Conservation (phyloP, 2,797 vertebrate genomes). For the Simalia tracyae region DNA sequence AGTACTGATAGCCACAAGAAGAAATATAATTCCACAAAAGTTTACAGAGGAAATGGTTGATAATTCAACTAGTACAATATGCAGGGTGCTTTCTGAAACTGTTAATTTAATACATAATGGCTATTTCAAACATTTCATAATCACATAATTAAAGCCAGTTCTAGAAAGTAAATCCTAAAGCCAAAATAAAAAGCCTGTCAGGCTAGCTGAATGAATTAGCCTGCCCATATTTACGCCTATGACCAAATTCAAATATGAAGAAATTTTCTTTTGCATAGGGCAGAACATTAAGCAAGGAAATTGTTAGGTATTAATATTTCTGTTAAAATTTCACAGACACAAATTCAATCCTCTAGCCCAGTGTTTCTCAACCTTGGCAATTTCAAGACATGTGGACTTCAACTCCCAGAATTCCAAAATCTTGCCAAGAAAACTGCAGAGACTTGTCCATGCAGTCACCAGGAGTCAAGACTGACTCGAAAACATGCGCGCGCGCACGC, state of each 20-base stretch:
- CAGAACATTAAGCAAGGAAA: constrained; percentile 1
- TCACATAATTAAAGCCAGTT: constrained; percentile 55
- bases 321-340: neutral
- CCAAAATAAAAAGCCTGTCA: constrained; percentile 27
- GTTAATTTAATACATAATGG: constrained; percentile 27
- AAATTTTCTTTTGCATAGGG: constrained; percentile 9
- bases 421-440: neutral
- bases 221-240: constrained; percentile 3
- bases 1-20: constrained; percentile 1
- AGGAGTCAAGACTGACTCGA: neutral
- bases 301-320: neutral
- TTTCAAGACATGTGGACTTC: too few relatives aligned
- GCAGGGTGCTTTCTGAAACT: constrained; percentile 41
- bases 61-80: constrained; percentile 37
- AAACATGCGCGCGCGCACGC: neutral
- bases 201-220: constrained; percentile 46
- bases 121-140: constrained; percentile 17
- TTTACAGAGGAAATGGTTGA: constrained; percentile 40
- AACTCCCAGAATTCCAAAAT: neutral
- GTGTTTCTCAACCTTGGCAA: too few relatives aligned
- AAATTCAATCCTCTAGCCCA: too few relatives aligned
- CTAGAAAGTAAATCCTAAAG: constrained; percentile 50
- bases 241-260: neutral
- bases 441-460: neutral
- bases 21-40: neutral